Conservation (phyloP, 1,140 invertebrate species). For the Cherax quadricarinatus region DNA sequence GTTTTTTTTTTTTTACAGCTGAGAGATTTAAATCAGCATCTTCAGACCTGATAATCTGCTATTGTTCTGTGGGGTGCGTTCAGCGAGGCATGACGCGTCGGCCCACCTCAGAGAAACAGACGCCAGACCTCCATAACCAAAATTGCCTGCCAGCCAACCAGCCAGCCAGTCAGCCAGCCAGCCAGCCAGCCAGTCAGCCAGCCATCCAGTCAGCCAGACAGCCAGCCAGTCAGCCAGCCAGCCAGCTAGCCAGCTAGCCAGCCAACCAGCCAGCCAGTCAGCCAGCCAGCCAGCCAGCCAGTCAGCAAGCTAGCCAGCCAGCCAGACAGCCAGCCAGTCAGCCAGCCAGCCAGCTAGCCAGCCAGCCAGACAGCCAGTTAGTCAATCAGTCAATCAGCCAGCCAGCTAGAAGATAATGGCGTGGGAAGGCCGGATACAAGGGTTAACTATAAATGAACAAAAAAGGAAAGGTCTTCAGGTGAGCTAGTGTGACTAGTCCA, state of each 20-base stretch:
- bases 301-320: neutral
- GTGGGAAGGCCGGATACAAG: neutral
- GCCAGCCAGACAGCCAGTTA: neutral
- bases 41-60: conserved; percentile 35
- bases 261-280: neutral
- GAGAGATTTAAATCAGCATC: conserved; percentile 29
- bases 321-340: neutral
- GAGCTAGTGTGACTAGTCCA: neutral
- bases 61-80: conserved; percentile 19
- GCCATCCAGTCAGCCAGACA: neutral
- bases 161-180: neutral
- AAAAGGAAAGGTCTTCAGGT: neutral
- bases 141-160: neutral
- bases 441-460: neutral
- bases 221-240: neutral
- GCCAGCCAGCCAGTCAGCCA: too few species aligned
- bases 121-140: neutral
- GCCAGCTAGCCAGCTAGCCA: neutral
- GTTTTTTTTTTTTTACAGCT: neutral
- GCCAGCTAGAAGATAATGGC: neutral
- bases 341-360: neutral
- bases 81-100: neutral
- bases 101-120: neutral
- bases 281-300: neutral
- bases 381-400: neutral